phyloP scores from a whole-genome alignment of 2,888 invertebrate species.

The Cosmia pyralina region DNA sequence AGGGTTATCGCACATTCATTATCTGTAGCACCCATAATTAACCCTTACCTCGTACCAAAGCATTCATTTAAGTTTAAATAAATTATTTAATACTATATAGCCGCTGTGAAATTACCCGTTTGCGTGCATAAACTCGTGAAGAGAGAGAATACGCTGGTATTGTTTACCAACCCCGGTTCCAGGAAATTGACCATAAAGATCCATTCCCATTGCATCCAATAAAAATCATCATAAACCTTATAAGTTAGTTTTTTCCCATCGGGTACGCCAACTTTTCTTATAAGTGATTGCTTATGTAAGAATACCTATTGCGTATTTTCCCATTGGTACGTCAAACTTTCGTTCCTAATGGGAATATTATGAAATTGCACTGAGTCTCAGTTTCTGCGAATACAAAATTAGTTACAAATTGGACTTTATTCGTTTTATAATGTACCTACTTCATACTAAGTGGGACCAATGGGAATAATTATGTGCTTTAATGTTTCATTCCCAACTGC shows the following conservation, averaged over 20 bases:
- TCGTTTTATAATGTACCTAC: slow-evolving; percentile 8
- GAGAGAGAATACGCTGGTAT: slow-evolving; percentile 33
- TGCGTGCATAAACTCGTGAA: slow-evolving; percentile 53
- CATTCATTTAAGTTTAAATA: slow-evolving; percentile 39
- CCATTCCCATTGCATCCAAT: slow-evolving; percentile 23
- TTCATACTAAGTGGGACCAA: background rate
- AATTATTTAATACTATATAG: slow-evolving; percentile 40
- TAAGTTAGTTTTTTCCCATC: slow-evolving; percentile 12
- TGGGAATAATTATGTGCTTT: slow-evolving; percentile 11
- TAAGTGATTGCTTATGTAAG: background rate
- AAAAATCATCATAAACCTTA: slow-evolving; percentile 13
- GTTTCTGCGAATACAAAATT: slow-evolving; percentile 16
- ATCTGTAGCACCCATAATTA: slow-evolving; percentile 26
- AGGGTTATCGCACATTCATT: background rate
- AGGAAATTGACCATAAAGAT: slow-evolving; percentile 37
- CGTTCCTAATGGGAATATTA: slow-evolving; percentile 25
- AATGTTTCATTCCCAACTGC: background rate
- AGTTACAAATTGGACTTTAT: slow-evolving; percentile 5
- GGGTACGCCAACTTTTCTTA: background rate
- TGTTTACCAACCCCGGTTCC: slow-evolving; percentile 15
- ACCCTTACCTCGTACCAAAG: background rate
- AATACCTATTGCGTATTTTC: slow-evolving; percentile 12
- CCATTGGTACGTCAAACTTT: slow-evolving; percentile 15
- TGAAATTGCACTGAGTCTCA: slow-evolving; percentile 9
- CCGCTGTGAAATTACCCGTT: slow-evolving; percentile 44